Conservation (phyloP, 2,888 invertebrate genomes). For the Ophion ventricosus region DNA sequence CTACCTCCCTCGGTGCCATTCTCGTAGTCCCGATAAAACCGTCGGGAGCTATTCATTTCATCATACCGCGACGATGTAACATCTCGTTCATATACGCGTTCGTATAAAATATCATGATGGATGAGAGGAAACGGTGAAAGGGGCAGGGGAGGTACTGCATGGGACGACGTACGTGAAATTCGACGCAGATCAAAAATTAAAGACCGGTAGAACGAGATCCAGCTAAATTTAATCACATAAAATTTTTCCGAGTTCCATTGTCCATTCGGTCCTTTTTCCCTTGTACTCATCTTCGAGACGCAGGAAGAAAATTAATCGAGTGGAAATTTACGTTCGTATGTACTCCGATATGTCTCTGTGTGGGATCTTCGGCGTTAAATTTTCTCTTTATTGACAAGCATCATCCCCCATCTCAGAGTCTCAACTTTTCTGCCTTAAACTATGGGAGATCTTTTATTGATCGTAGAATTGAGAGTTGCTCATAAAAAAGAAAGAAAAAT, state of each 20-base stretch:
- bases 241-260: conserved; percentile 65
- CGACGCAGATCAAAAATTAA: conserved; percentile 50
- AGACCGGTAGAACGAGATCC: conserved; percentile 42
- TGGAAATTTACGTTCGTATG: conserved; percentile 72
- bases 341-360: not conserved
- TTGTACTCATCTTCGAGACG: not conserved
- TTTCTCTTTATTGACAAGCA: conserved; percentile 69
- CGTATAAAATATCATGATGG: conserved; percentile 42
- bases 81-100: conserved; percentile 18
- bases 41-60: conserved; percentile 50
- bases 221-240: conserved; percentile 77
- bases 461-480: conserved; percentile 31
- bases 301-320: conserved; percentile 73
- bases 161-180: conserved; percentile 25
- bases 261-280: not conserved
- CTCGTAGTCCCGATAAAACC: conserved; percentile 56
- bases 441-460: conserved; percentile 40
- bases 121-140: conserved; percentile 33
- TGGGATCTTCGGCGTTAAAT: conserved; percentile 71
- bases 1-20: not conserved
- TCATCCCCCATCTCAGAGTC: not conserved
- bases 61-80: conserved; percentile 49
- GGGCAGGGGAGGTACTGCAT: not conserved
- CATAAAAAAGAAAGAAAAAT: conserved; percentile 35
- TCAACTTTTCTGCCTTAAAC: conserved; percentile 21